Base-by-base conservation (phyloP, 2,797 vertebrate species). In the Gallinago solitaria region DNA sequence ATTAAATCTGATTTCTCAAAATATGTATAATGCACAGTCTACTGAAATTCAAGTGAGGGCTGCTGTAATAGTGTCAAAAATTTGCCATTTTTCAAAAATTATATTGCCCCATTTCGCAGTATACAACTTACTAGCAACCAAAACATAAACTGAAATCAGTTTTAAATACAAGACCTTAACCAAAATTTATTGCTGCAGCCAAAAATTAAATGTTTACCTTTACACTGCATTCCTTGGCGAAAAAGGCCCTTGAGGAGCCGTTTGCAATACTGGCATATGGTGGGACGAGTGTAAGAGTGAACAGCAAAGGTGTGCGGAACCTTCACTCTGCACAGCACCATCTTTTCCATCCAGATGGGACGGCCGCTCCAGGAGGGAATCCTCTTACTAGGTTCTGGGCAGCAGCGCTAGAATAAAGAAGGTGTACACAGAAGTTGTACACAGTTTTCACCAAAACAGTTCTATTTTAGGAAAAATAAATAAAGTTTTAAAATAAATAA, bases 331-430 rank as follows among this genome's bases (percentile, higher is more conserved):
- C 99, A 99, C 96, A 99, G 98, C 70, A 99, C 99, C 99, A 99
- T 99, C 97, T 99, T 99, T 35, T 99, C 99, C 99, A 99, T 99
- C 99, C 99, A 99, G 97, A 99, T 99, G 27, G 99, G 99, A 92
- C 99, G 98, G 59, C 99, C 99, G 16, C 99, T 99, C 99, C 99
- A 99, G 51, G 99, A 99, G 21, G 99, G 99, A 96, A 99, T 99
- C 92, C 99, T 98, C 97, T 99, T 99, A 94, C 99, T 99, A 8
- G 99, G 99, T 85, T 99, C 99, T 97, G 98, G 99, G 96, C 98
- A 99, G 94, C 97, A 98, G 78, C 98, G 98, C 98, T 99, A 98
- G 8, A 93, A 95, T 41, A 71, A 54, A 85, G 64, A 60, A 75
- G 35, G 56, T 27, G 82, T 13, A 63, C 2, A 1, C 3, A 2